phyloP scores from a whole-genome alignment of 2,888 invertebrate species.

The Xestia c-nigrum region DNA sequence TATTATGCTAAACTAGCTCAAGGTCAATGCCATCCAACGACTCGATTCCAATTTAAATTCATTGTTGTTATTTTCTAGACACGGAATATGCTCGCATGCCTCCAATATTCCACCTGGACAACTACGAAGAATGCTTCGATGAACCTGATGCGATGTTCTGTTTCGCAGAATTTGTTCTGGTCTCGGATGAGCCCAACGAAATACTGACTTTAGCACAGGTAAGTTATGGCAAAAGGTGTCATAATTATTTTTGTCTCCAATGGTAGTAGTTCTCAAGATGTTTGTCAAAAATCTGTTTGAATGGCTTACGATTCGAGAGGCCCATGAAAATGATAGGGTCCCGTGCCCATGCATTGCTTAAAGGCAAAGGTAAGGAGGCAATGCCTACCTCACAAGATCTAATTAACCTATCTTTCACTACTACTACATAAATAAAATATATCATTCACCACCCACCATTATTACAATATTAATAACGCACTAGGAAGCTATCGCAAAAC shows the following conservation, averaged over 20 bases:
- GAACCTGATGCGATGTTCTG: slow-evolving; percentile 66
- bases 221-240: slow-evolving; percentile 11
- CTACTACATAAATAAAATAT: too few relatives aligned
- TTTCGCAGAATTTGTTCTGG: slow-evolving; percentile 56
- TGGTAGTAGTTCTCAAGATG: not conserved
- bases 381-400: too few relatives aligned
- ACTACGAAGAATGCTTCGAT: slow-evolving; percentile 65
- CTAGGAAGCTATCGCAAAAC: too few relatives aligned
- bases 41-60: not conserved
- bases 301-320: not conserved
- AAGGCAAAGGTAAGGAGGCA: too few relatives aligned
- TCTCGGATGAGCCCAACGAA: slow-evolving; percentile 64
- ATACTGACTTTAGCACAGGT: slow-evolving; percentile 66
- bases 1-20: not conserved
- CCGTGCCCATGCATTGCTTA: too few relatives aligned
- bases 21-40: not conserved
- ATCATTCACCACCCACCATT: too few relatives aligned
- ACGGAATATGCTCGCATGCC: slow-evolving; percentile 69
- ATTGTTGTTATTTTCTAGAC: slow-evolving; percentile 19
- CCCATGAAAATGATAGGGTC: not conserved
- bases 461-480: too few relatives aligned
- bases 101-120: slow-evolving; percentile 65
- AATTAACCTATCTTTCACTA: too few relatives aligned
- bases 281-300: not conserved
- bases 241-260: not conserved